Evolutionary conservation across 1,140 invertebrate genomes (phyloP).

Genomic region (Eriosoma lanigerum): DNA sequence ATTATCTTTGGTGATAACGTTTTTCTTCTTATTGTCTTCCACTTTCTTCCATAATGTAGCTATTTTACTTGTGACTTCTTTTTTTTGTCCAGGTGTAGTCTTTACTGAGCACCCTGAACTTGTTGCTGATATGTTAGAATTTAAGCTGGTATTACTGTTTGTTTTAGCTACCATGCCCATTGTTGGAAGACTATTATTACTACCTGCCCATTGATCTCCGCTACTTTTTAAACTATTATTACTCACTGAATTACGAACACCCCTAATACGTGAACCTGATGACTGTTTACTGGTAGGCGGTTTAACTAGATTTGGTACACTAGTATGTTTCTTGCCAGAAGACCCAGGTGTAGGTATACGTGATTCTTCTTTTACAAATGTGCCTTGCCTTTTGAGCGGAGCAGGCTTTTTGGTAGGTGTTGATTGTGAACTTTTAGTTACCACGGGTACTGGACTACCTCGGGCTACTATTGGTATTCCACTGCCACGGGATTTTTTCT

Average conservation of each 20-base stretch:
- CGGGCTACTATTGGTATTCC: slow-evolving; percentile 53
- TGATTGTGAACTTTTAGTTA: slow-evolving; percentile 42
- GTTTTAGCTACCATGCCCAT: slow-evolving; percentile 58
- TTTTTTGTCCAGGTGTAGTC: slow-evolving; percentile 57
- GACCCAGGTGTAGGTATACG: slow-evolving; percentile 53
- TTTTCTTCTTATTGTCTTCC: slow-evolving; percentile 71
- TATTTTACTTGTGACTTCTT: slow-evolving; percentile 82
- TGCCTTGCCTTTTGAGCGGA: slow-evolving; percentile 54
- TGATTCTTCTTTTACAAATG: slow-evolving; percentile 56
- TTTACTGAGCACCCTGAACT: slow-evolving; percentile 53
- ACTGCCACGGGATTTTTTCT: slow-evolving; percentile 63
- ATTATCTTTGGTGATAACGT: slow-evolving; percentile 64
- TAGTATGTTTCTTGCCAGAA: slow-evolving; percentile 55
- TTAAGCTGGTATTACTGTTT: slow-evolving; percentile 66
- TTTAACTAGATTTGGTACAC: slow-evolving; percentile 55
- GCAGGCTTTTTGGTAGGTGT: slow-evolving; percentile 48
- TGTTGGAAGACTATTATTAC: slow-evolving; percentile 25
- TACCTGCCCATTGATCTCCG: slow-evolving; percentile 60
- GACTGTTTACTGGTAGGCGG: slow-evolving; percentile 53
- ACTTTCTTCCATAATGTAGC: slow-evolving; percentile 85
- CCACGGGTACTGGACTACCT: slow-evolving; percentile 37
- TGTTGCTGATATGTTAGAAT: slow-evolving; percentile 60
- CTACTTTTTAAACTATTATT: slow-evolving; percentile 64
- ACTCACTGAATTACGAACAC: slow-evolving; percentile 54
- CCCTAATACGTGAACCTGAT: slow-evolving; percentile 52